Evolutionary conservation across 2,797 vertebrate genomes (phyloP).

Genomic region (Rachycentron canadum): DNA sequence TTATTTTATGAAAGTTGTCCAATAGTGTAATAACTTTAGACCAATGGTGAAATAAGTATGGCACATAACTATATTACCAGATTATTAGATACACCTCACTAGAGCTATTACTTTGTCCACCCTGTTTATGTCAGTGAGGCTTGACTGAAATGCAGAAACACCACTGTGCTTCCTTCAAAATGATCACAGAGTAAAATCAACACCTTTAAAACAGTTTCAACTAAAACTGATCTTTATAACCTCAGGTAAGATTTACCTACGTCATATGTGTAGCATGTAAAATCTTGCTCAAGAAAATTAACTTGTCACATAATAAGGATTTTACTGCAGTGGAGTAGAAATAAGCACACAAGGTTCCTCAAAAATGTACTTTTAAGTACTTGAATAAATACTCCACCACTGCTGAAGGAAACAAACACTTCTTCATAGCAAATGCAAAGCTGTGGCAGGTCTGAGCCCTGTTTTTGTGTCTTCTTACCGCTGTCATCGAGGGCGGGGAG

Average conservation of each 20-base stretch:
- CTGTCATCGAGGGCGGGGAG: conserved; percentile 84
- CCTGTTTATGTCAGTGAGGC: not conserved
- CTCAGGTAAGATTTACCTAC: no score
- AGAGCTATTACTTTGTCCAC: not conserved
- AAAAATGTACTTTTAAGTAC: not conserved
- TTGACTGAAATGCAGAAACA: no score
- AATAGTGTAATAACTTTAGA: not conserved
- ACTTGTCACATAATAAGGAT: not conserved
- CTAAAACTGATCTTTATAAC: not conserved
- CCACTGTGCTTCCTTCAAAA: not conserved
- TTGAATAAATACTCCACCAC: no score
- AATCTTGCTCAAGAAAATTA: not conserved
- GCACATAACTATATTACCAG: no score
- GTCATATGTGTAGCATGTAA: not conserved
- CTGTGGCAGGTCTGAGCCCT: not conserved
- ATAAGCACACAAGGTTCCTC: not conserved
- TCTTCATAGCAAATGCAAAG: not conserved
- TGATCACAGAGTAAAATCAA: not conserved
- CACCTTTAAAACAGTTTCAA: not conserved
- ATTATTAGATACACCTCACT: not conserved
- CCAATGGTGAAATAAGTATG: not conserved
- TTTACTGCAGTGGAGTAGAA: not conserved
- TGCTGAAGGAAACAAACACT: no score
- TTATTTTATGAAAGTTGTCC: not conserved
- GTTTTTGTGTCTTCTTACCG: conserved; percentile 80